A percentile compares a stretch with the other conserved stretches of the same genome.
Conservation (phyloP, 2,888 invertebrate species). For the Dicroscelio sp. region DNA sequence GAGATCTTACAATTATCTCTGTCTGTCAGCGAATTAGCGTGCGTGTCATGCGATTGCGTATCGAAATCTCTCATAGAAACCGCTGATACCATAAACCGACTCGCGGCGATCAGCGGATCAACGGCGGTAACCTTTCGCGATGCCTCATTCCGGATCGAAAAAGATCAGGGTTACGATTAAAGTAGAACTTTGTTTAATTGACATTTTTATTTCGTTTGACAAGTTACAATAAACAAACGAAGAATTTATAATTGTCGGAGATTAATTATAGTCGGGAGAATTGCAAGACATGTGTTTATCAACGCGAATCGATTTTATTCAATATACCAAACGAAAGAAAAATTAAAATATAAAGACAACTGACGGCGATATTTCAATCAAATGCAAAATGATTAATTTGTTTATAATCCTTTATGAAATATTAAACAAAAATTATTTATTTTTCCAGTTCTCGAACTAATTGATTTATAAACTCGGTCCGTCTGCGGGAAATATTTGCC, state of each 20-base stretch:
- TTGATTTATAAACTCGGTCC: too few species aligned
- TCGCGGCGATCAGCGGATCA: conserved; percentile 29
- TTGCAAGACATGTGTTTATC: too few species aligned
- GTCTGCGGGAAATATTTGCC: too few species aligned
- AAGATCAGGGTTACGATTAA: conserved; percentile 46
- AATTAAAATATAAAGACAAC: too few species aligned
- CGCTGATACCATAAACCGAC: conserved; percentile 51
- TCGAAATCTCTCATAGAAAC: conserved; percentile 57
- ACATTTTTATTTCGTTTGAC: conserved; percentile 26
- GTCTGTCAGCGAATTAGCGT: conserved; percentile 69
- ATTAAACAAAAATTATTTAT: too few species aligned
- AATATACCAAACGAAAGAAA: too few species aligned
- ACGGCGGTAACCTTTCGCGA: conserved; percentile 13
- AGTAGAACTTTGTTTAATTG: conserved; percentile 2
- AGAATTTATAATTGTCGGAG: conserved; percentile 10
- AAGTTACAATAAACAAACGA: conserved; percentile 36
- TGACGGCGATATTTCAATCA: too few species aligned
- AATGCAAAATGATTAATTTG: too few species aligned
- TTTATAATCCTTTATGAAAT: too few species aligned
- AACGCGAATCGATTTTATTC: too few species aligned
- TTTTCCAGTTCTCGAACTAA: too few species aligned
- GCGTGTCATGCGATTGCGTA: conserved; percentile 62
- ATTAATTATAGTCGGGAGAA: too few species aligned
- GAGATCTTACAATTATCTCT: conserved; percentile 68
- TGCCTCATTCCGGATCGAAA: conserved; percentile 16